Evolutionary conservation across 2,797 vertebrate genomes (phyloP).

Genomic region (Malurus splendens): DNA sequence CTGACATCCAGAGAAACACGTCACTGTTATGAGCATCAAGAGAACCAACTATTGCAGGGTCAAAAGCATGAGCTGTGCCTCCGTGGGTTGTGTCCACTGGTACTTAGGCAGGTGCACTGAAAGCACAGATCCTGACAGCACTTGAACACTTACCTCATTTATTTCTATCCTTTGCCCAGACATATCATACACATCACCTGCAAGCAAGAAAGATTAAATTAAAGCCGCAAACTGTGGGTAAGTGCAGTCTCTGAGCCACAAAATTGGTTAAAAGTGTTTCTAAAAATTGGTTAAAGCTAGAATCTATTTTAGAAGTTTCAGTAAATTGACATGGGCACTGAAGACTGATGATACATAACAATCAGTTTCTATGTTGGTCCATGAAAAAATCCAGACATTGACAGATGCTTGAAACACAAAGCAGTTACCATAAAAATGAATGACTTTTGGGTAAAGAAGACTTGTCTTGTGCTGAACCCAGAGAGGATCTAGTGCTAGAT

Average conservation of each 20-base stretch:
- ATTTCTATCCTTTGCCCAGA: conserved; percentile 74
- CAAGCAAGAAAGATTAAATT: conserved; percentile 23
- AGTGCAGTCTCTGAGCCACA: not conserved
- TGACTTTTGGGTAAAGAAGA: not conserved
- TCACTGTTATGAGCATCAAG: not conserved
- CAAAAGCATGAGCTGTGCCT: not conserved
- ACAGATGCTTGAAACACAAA: not conserved
- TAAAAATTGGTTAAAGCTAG: not conserved
- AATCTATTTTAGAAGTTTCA: not conserved
- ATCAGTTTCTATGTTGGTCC: not conserved
- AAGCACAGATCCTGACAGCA: not conserved
- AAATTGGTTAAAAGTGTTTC: not conserved
- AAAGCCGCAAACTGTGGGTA: fast-evolving
- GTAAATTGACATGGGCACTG: not conserved
- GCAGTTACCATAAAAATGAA: not conserved
- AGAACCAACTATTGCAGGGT: not conserved
- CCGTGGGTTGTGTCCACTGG: not conserved
- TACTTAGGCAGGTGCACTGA: not conserved
- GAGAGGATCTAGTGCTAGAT: fast-evolving
- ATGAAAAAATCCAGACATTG: not conserved
- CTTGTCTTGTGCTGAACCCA: not conserved
- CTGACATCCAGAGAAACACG: not conserved
- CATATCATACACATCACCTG: conserved; percentile 77
- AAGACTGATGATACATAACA: not conserved
- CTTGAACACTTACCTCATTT: conserved; percentile 75